Evolutionary conservation across 1,140 invertebrate genomes (phyloP), one percentile per base, ranked within the genome.

Genomic region (Antheraea mylitta): DNA sequence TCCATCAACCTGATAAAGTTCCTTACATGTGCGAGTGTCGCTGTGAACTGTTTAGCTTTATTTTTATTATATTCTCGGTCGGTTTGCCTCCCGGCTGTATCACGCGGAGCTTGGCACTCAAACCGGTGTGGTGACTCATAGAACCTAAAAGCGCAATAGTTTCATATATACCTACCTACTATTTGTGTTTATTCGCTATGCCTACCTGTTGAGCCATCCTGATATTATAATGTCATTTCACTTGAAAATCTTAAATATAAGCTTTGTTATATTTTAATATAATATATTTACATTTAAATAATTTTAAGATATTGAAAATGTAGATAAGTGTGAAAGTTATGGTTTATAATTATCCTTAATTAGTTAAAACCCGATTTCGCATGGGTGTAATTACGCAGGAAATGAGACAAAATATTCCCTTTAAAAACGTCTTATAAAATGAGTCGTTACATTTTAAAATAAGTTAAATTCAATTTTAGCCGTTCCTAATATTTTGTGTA

Each of bases 51-150:
- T 18, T 30, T 64, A 60, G 66, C 64, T 66, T 72, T 68, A 62
- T 68, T 72, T 71, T 72, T 66, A 72, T 68, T 72, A 38, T 45
- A 53, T 53, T 53, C 38, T 69, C 22, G 38, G 53, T 68, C 67
- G 63, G 64, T 42, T 68, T 66, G 67, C 67, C 68, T 68, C 58
- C 64, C 66, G 66, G 61, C 66, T 67, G 71, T 72, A 68, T 59
- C 71, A 72, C 67, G 58, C 58, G 63, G 71, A 53, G 71, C 71
- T 68, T 72, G 67, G 67, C 71, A 72, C 71, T 66, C 62, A 72
- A 72, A 72, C 71, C 67, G 71, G 67, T 68, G 66, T 64, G 48
- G 48, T 72, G 71, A 72, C 67, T 72, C 71, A 72, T 36, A 36
- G 45, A 53, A 11, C 45, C 45, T 53, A 53, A 53, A 53, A 53